A percentile compares a stretch with the other conserved stretches of the same genome.
Conservation (phyloP, 2,888 invertebrate species). For the Melanargia galathea region DNA sequence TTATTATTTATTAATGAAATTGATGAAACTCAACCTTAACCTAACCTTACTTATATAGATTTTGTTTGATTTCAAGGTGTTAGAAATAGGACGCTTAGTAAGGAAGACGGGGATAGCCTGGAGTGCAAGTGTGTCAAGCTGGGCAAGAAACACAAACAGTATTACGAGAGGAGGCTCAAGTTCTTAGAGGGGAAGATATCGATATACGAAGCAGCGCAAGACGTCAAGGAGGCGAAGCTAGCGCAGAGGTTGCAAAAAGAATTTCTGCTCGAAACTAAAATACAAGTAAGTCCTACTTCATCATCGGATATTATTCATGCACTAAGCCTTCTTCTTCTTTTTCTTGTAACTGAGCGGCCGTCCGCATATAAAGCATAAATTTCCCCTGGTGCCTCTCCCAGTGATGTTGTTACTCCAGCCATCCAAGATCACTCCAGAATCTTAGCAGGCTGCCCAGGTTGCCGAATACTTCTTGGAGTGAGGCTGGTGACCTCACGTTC, state of each 20-base stretch:
- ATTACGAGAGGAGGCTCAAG: constrained; percentile 85
- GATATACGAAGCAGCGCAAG: constrained; percentile 85
- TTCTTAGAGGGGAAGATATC: constrained; percentile 85
- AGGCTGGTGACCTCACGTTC: too few relatives aligned
- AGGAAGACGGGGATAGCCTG: constrained; percentile 69
- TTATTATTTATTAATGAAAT: too few relatives aligned
- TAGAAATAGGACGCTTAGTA: constrained; percentile 75
- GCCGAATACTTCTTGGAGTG: too few relatives aligned
- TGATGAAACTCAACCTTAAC: too few relatives aligned
- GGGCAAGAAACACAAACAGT: constrained; percentile 83
- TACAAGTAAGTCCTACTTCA: constrained; percentile 65
- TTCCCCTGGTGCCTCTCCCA: too few relatives aligned
- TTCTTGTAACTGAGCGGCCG: too few relatives aligned
- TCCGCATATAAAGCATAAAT: too few relatives aligned
- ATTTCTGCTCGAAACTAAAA: constrained; percentile 76
- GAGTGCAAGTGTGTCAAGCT: constrained; percentile 79
- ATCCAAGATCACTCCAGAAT: too few relatives aligned
- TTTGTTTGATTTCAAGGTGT: constrained; percentile 52
- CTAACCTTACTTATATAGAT: background rate
- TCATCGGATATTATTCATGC: too few relatives aligned
- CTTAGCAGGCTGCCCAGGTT: too few relatives aligned
- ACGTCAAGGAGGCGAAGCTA: constrained; percentile 83
- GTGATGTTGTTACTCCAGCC: too few relatives aligned
- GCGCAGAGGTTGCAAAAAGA: constrained; percentile 85
- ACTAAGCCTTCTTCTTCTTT: too few relatives aligned